Percentiles rank a stretch among this genome's conserved stretches.
phyloP scores from a whole-genome alignment of 2,888 invertebrate genomes.

The Prenolepis imparis region DNA sequence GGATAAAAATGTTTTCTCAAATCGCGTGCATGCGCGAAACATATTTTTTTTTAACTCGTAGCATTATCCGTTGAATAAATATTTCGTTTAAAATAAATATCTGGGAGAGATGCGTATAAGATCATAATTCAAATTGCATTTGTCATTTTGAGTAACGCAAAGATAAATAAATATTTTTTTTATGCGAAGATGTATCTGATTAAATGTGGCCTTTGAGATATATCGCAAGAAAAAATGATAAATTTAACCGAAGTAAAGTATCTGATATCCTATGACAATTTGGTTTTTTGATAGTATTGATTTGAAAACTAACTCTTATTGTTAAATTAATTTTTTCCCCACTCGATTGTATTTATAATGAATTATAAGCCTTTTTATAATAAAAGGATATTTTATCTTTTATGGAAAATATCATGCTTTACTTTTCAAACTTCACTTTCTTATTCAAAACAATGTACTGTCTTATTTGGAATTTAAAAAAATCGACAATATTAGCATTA shows the following conservation, averaged over 20 bases:
- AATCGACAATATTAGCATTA: background rate
- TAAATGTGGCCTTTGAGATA: background rate
- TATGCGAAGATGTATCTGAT: background rate
- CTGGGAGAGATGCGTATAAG: background rate
- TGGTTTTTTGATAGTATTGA: background rate
- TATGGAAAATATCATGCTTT: background rate
- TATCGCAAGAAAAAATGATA: background rate
- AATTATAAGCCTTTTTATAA: background rate
- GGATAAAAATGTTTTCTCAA: slow-evolving; percentile 58
- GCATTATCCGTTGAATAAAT: slow-evolving; percentile 6
- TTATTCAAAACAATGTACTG: background rate
- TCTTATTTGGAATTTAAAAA: slow-evolving; percentile 22
- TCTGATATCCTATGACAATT: background rate
- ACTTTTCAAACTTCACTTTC: background rate
- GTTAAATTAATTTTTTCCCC: background rate
- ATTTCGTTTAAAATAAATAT: background rate
- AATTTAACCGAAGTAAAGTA: background rate
- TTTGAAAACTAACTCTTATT: background rate
- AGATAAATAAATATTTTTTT: slow-evolving; percentile 28
- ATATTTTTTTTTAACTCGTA: slow-evolving; percentile 22
- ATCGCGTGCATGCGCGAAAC: slow-evolving; percentile 40
- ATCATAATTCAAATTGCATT: background rate
- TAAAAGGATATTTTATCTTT: background rate
- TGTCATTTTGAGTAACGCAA: background rate
- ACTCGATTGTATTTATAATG: background rate